Evolutionary conservation across 1,140 invertebrate species (phyloP).

Genomic region (Drosophila kohkoa): DNA sequence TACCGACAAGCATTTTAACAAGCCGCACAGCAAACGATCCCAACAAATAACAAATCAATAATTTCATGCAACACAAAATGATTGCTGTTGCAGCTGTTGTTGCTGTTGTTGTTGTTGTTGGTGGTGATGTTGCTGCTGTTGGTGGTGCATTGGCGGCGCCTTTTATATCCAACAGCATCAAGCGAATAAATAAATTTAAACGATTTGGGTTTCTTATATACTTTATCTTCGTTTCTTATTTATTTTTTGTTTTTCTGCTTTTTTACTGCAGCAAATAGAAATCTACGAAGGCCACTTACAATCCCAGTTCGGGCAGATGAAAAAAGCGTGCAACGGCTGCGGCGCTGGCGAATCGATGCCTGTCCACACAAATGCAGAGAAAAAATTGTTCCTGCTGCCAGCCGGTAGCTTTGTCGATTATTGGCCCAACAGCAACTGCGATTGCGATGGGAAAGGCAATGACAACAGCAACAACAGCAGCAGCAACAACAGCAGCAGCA

Average conservation of each 20-base stretch:
- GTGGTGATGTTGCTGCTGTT: constrained; percentile 29
- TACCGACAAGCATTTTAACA: constrained; percentile 56
- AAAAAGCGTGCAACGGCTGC: constrained; percentile 33
- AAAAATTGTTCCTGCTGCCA: constrained; percentile 25
- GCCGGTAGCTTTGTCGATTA: constrained; percentile 20
- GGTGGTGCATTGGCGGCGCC: constrained; percentile 58
- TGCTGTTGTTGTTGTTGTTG: constrained; percentile 38
- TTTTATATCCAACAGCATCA: constrained; percentile 58
- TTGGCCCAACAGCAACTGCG: constrained; percentile 15
- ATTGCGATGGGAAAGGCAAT: not conserved
- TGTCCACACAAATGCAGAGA: constrained; percentile 32
- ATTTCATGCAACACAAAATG: constrained; percentile 68
- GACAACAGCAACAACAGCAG: not conserved
- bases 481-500: constrained; percentile 1
- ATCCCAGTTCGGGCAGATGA: constrained; percentile 28
- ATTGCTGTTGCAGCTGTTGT: constrained; percentile 45
- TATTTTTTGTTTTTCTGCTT: constrained; percentile 10
- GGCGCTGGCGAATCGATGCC: constrained; percentile 21
- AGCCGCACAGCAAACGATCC: constrained; percentile 49
- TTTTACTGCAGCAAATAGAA: constrained; percentile 53
- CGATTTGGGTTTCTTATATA: constrained; percentile 60
- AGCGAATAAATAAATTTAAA: constrained; percentile 68
- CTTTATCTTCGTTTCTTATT: not conserved
- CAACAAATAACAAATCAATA: constrained; percentile 73
- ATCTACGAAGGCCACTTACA: constrained; percentile 62